Evolutionary conservation across 2,888 invertebrate species (phyloP).

Genomic region (Brachycybe producta): DNA sequence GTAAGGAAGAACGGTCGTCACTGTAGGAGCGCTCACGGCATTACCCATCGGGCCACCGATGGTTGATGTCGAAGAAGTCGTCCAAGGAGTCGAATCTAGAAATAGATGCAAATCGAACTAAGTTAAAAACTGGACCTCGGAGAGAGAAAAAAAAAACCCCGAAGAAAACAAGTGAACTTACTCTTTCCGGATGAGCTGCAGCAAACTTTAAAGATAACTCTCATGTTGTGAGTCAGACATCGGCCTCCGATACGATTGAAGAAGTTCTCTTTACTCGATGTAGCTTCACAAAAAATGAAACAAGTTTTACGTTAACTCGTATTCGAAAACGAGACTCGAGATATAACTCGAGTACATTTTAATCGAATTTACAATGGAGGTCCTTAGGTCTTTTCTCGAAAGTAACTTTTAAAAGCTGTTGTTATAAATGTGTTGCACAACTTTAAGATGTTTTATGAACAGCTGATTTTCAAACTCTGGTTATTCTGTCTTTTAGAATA

Average conservation of each 20-base stretch:
- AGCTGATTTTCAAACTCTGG: no score
- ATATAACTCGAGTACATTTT: not conserved
- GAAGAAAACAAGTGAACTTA: constrained; percentile 20
- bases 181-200: constrained; percentile 47
- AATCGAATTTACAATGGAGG: no score
- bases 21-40: not conserved
- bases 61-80: not conserved
- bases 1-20: not conserved
- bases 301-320: not conserved
- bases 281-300: constrained; percentile 44
- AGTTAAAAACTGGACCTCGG: no score
- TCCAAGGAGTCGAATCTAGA: constrained; percentile 2
- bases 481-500: no score
- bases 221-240: constrained; percentile 87
- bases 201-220: constrained; percentile 87
- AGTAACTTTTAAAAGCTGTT: no score
- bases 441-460: no score
- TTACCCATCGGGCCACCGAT: no score
- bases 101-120: not conserved
- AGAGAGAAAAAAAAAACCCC: not conserved
- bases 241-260: constrained; percentile 84
- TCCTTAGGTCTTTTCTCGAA: no score
- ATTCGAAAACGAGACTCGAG: not conserved
- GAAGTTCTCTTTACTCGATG: constrained; percentile 80
- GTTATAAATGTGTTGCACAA: no score